These are phyloP conservation scores for Hoplodrina blanda DNA, from an alignment of 2,888 invertebrate genomes.

Conservation along the genomic window DNA sequence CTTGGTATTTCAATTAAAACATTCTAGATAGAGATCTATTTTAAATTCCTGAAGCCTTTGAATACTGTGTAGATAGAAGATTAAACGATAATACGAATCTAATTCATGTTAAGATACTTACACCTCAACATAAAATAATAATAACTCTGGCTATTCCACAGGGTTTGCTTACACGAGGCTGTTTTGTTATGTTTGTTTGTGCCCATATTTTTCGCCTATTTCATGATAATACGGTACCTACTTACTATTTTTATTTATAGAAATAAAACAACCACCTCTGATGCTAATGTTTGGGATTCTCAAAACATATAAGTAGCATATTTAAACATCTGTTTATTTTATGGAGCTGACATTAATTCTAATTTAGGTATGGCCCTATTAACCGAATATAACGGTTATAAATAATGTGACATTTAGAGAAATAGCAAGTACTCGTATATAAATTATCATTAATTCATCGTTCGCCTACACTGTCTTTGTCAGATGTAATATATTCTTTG, in stretches of 20 bases:
- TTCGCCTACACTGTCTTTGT: background rate
- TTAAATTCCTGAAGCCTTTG: slow-evolving; percentile 1
- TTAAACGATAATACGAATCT: background rate
- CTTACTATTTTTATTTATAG: background rate
- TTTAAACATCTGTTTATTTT: background rate
- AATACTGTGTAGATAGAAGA: background rate
- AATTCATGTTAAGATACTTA: background rate
- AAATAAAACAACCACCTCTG: slow-evolving; percentile 1
- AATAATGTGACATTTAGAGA: background rate
- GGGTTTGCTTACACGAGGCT: background rate
- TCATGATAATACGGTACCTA: too few species aligned
- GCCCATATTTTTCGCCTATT: background rate
- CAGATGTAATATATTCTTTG: background rate
- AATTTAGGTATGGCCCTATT: background rate
- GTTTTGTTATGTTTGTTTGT: background rate
- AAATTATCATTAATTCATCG: background rate
- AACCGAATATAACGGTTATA: background rate
- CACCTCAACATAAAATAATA: background rate
- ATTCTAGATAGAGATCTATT: background rate
- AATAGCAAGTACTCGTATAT: background rate
- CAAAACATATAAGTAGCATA: background rate
- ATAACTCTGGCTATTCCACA: background rate
- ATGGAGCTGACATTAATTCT: background rate
- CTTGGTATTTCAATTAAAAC: slow-evolving; percentile 22
- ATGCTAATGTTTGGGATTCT: background rate